Evolutionary conservation across 2,888 invertebrate genomes (phyloP).

Genomic region (Fragum fragum): DNA sequence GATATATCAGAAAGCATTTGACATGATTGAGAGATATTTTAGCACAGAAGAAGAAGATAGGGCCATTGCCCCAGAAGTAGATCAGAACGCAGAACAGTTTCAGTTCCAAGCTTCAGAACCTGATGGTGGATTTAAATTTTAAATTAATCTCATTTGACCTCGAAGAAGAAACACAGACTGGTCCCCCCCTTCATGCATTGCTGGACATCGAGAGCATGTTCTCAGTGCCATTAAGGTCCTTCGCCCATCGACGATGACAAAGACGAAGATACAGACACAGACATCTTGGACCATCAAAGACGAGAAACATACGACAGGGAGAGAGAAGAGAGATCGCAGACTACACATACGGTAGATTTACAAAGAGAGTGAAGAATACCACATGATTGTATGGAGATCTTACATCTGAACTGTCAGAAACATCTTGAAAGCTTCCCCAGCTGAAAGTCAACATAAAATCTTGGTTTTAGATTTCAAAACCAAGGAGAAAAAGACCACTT

Average conservation of each 20-base stretch:
- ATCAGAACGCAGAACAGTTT: constrained; percentile 88
- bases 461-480: too few species aligned
- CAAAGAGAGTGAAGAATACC: not conserved
- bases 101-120: constrained; percentile 79
- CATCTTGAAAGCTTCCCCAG: too few species aligned
- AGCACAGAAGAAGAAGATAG: constrained; percentile 92
- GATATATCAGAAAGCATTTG: constrained; percentile 98
- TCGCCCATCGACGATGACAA: constrained; percentile 54
- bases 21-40: constrained; percentile 98
- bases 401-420: too few species aligned
- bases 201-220: not conserved
- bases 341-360: not conserved
- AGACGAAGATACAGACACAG: constrained; percentile 24
- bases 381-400: too few species aligned
- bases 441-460: too few species aligned
- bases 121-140: constrained; percentile 82
- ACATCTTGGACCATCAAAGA: constrained; percentile 26
- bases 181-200: constrained; percentile 33
- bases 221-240: constrained; percentile 43
- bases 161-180: constrained; percentile 2
- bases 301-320: constrained; percentile 25
- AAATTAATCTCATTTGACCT: constrained; percentile 33
- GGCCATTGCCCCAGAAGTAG: constrained; percentile 90
- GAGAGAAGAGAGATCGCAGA: constrained; percentile 14
- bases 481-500: too few species aligned